A percentile compares a stretch with the other conserved stretches of the same genome.
Evolutionary conservation across 2,888 invertebrate species (phyloP).

Genomic region (Pseudoips prasinana): DNA sequence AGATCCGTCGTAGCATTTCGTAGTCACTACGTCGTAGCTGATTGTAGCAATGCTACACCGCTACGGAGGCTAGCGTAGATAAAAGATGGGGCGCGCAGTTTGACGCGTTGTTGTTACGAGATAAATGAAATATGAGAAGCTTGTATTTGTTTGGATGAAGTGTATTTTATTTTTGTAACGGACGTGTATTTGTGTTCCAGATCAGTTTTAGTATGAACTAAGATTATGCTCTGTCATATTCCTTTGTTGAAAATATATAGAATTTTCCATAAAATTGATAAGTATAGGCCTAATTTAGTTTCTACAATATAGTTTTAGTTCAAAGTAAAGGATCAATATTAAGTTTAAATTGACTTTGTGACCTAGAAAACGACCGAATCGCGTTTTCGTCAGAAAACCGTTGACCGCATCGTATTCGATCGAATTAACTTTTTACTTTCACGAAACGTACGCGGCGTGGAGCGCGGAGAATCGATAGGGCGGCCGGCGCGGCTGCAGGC

Average conservation of each 20-base stretch:
- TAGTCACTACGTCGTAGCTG: constrained; percentile 31
- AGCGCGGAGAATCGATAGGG: constrained; percentile 66
- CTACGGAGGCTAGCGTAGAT: constrained; percentile 16
- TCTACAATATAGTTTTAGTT: constrained; percentile 2
- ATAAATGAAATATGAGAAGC: too few relatives aligned
- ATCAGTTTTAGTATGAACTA: too few relatives aligned
- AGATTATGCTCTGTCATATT: too few relatives aligned
- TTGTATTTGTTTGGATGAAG: too few relatives aligned
- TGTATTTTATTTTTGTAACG: too few relatives aligned
- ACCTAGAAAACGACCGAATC: constrained; percentile 63
- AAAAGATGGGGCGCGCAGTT: background rate
- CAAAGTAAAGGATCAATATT: constrained; percentile 54
- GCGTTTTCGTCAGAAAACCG: constrained; percentile 58
- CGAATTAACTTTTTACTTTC: constrained; percentile 76
- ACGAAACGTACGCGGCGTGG: constrained; percentile 56
- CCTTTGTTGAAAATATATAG: too few relatives aligned
- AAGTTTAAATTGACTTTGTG: constrained; percentile 61
- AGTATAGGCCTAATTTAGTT: too few relatives aligned
- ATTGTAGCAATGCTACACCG: constrained; percentile 25
- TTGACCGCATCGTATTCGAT: constrained; percentile 73
- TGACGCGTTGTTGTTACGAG: too few relatives aligned
- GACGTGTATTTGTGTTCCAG: too few relatives aligned
- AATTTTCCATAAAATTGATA: too few relatives aligned
- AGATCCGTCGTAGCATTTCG: constrained; percentile 25
- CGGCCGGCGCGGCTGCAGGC: constrained; percentile 71